A percentile compares a stretch with the other conserved stretches of the same genome.
phyloP scores from a whole-genome alignment of 2,113 vertebrate genomes.

The Entosphenus tridentatus region DNA sequence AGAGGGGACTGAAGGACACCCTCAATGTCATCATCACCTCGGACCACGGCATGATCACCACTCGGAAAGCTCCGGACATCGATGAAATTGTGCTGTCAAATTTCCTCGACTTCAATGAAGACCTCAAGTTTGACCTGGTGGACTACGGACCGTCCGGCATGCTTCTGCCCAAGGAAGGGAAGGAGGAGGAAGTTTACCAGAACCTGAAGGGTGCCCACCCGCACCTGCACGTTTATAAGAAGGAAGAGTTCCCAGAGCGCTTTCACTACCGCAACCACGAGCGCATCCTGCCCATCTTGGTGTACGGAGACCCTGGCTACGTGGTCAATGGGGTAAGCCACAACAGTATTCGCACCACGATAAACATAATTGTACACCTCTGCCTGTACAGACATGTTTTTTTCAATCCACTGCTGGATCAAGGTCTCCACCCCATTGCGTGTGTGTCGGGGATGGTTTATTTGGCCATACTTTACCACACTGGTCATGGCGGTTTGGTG shows the following conservation, averaged over 20 bases:
- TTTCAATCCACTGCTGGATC: too few species aligned
- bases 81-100: slow-evolving; percentile 27
- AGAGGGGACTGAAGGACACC: slow-evolving; percentile 16
- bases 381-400: too few species aligned
- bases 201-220: slow-evolving; percentile 26
- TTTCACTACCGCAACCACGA: slow-evolving; percentile 30
- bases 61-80: slow-evolving; percentile 30
- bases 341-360: too few species aligned
- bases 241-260: slow-evolving; percentile 27
- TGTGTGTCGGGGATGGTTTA: too few species aligned
- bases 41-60: slow-evolving; percentile 39
- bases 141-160: slow-evolving; percentile 48
- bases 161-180: slow-evolving; percentile 27
- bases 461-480: too few species aligned
- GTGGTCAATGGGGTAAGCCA: slow-evolving; percentile 42
- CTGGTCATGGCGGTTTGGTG: too few species aligned
- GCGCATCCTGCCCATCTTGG: slow-evolving; percentile 29
- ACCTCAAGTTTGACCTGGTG: slow-evolving; percentile 29
- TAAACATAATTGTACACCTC: too few species aligned
- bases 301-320: slow-evolving; percentile 37
- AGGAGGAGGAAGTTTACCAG: slow-evolving; percentile 25
- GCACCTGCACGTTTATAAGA: slow-evolving; percentile 31
- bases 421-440: too few species aligned
- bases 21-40: slow-evolving; percentile 47
- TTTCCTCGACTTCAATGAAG: slow-evolving; percentile 20